These are phyloP conservation scores for Brachystomella parvula DNA, from an alignment of 1,140 invertebrate genomes.

Conservation along the genomic window DNA sequence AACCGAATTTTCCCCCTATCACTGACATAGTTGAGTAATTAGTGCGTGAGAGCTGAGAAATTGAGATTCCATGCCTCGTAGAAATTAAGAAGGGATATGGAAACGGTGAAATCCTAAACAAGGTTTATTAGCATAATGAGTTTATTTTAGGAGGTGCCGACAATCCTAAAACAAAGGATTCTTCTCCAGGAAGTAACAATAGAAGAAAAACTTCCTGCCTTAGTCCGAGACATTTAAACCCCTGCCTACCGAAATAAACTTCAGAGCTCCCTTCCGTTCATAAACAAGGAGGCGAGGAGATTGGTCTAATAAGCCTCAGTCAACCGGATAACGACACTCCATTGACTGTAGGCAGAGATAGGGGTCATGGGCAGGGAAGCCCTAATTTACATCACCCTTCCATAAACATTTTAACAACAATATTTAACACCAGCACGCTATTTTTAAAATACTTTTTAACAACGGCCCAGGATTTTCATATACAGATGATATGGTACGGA, in stretches of 20 bases:
- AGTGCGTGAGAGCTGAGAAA: too few species aligned
- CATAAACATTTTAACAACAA: neutral
- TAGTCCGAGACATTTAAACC: neutral
- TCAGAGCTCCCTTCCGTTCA: neutral
- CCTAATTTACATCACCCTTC: neutral
- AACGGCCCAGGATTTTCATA: neutral
- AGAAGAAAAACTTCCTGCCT: neutral
- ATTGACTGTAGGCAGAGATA: too few species aligned
- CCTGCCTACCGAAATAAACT: neutral
- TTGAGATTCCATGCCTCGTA: too few species aligned
- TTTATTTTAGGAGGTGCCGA: neutral
- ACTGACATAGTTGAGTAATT: too few species aligned
- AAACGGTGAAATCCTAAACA: neutral
- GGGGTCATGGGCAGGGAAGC: neutral
- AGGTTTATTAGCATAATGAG: neutral
- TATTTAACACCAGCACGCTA: neutral
- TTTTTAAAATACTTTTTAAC: neutral
- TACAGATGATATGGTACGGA: neutral
- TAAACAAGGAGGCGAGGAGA: neutral
- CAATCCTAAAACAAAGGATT: neutral
- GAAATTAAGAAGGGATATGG: too few species aligned
- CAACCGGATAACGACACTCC: neutral
- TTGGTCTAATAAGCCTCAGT: neutral
- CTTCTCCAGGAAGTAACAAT: neutral
- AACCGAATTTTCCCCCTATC: too few species aligned